A percentile compares a stretch with the other conserved stretches of the same genome.
These are phyloP conservation scores for Danio tinwini DNA, from an alignment of 2,797 vertebrate species.

Conservation along the genomic window DNA sequence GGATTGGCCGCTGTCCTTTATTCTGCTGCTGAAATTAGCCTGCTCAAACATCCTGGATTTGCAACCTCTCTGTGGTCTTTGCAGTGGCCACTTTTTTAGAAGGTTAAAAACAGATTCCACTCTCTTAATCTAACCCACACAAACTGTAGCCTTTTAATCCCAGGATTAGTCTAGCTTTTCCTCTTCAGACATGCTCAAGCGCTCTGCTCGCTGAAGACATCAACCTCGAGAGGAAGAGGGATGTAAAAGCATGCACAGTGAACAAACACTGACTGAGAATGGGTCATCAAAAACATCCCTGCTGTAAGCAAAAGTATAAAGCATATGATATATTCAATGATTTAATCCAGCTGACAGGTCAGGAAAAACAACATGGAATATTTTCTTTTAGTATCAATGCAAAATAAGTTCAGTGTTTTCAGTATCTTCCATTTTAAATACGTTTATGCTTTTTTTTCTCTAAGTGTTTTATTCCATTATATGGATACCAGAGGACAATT, in stretches of 20 bases:
- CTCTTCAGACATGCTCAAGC: constrained; percentile 34
- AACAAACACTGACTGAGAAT: constrained; percentile 7
- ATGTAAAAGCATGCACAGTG: not conserved
- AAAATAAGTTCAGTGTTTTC: not conserved
- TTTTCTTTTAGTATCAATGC: not conserved
- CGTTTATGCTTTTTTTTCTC: too few species aligned
- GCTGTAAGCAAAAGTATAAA: not conserved
- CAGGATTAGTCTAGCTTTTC: constrained; percentile 62
- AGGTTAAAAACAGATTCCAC: constrained; percentile 66
- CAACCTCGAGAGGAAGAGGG: constrained; percentile 1
- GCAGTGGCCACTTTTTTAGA: constrained; percentile 54
- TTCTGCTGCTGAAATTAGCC: constrained; percentile 59
- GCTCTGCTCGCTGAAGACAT: not conserved
- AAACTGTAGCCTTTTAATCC: constrained; percentile 64
- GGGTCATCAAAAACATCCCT: not conserved
- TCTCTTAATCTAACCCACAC: constrained; percentile 60
- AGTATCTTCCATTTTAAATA: too few species aligned
- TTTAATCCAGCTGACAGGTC: not conserved
- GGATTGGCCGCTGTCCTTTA: constrained; percentile 49
- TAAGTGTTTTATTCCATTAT: too few species aligned
- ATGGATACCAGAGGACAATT: too few species aligned
- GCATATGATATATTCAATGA: not conserved
- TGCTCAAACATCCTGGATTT: constrained; percentile 61
- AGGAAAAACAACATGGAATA: not conserved
- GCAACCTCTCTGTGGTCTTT: constrained; percentile 52